Base-by-base conservation (phyloP, 2,113 vertebrate genomes). In the Ameiurus melas region DNA sequence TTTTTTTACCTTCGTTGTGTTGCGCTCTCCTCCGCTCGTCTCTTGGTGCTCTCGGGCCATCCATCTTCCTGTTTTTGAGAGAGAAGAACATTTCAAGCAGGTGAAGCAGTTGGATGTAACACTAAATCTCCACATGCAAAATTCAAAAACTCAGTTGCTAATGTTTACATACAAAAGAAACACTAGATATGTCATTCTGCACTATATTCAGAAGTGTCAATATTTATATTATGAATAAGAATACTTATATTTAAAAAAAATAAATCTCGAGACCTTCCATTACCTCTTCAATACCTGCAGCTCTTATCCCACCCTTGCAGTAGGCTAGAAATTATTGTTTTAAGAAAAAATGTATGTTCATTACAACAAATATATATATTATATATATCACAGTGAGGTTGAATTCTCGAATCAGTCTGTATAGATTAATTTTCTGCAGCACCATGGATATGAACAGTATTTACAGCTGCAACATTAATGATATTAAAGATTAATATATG, bases 1-100 rank as follows among this genome's bases (percentile, higher is more conserved):
- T 71, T 9, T 55, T 33, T 58, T 82, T 60, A 97, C 97, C 97
- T 96, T 98, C 97, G 4, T 98, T 98, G 95, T 98, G 97, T 89
- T 98, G 97, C 1, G 97, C 97, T 95, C 97, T 91, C 73, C 97
- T 94, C 89, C 97, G 94, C 89, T 98, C 97, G 13, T 98, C 97
- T 22, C 97, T 93, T 1, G 97, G 97, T 0, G 96, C 97, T 87
- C 97, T 94, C 0, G 96, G 95, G 89, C 97, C 96, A 0, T 98
- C 97, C 19, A 97, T 96, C 93, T 98, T 98, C 94, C 97, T 98
- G 92, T 78, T 25, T 55, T 2, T 78, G 85, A 90, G 92, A 86
- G 90, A 87, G 25, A 62, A 73, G 85, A 36, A 43, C 39, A 71
- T 83, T 14, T 57, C n/a, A 84, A 82, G 53, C 30, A 83, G 70